These are phyloP conservation scores for Siderastrea siderea DNA, from an alignment of 92 coral and sea anemone genomes.

Conservation along the genomic window DNA sequence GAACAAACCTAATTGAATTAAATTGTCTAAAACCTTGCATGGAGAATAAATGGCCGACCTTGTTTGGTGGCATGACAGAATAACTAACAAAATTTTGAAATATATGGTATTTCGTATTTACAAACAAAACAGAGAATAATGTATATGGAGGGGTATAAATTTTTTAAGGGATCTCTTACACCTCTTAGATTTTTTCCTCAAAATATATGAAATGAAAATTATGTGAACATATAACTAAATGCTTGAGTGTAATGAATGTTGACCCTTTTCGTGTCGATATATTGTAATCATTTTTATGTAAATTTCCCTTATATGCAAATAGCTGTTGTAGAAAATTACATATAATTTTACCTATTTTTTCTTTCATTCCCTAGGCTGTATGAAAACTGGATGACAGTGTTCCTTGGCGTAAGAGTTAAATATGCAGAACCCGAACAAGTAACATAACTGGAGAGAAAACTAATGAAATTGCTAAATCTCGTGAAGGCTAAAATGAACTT, in stretches of 20 bases:
- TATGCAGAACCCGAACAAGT: no score
- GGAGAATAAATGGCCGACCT: not conserved
- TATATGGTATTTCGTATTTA: not conserved
- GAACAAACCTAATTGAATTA: constrained; percentile 27
- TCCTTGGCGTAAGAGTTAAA: no score
- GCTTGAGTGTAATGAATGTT: not conserved
- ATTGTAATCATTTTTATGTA: no score
- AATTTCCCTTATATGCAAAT: no score
- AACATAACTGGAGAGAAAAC: no score
- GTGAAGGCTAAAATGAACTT: no score
- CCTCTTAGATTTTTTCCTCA: not conserved
- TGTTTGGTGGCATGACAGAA: not conserved
- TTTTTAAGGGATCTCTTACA: not conserved
- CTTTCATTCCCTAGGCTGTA: no score
- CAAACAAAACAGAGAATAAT: not conserved
- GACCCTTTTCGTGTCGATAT: not conserved
- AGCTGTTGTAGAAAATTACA: no score
- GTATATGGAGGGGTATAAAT: no score
- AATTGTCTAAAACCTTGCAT: not conserved
- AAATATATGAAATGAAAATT: not conserved
- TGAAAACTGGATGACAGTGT: no score
- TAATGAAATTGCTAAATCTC: no score
- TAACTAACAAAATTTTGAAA: not conserved
- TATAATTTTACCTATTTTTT: no score
- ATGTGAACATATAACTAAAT: not conserved